A percentile compares a stretch with the other conserved stretches of the same genome.
Conservation (phyloP, 2,797 vertebrate species). For the Crax fasciolata region DNA sequence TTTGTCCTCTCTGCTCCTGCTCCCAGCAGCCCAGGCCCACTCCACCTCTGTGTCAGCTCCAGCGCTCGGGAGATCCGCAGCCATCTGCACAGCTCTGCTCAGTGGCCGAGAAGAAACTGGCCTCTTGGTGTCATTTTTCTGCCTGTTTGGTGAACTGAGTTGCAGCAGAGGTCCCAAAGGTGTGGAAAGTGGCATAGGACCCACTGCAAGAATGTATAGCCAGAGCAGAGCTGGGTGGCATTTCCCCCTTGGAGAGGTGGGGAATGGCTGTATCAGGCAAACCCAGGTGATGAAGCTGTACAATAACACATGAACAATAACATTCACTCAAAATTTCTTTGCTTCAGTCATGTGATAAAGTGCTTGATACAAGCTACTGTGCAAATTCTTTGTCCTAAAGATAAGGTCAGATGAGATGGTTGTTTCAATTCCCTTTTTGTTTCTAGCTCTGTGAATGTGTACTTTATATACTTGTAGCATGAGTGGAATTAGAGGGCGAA, state of each 20-base stretch:
- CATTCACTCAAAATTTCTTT: not conserved
- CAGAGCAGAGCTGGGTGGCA: accelerated
- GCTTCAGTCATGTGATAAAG: not conserved
- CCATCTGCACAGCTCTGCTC: not conserved
- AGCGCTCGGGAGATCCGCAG: accelerated
- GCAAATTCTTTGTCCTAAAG: constrained; percentile 25
- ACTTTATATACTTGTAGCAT: not conserved
- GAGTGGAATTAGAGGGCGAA: not conserved
- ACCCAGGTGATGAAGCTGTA: not conserved
- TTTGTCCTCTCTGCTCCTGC: not conserved
- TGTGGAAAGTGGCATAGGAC: not conserved
- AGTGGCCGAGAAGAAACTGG: not conserved
- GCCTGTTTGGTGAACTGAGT: not conserved
- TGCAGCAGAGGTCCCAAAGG: not conserved
- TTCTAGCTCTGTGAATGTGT: constrained; percentile 7
- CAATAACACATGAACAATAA: not conserved
- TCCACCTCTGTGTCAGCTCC: not conserved
- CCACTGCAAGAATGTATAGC: not conserved
- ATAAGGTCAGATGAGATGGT: constrained; percentile 25
- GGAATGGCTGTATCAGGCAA: not conserved
- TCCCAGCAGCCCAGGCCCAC: not conserved
- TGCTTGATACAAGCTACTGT: constrained; percentile 15
- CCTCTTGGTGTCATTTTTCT: not conserved
- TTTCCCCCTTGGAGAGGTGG: not conserved
- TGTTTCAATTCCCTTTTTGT: constrained; percentile 55